Evolutionary conservation across 2,888 invertebrate genomes (phyloP).

Genomic region (Agrotis clavis): DNA sequence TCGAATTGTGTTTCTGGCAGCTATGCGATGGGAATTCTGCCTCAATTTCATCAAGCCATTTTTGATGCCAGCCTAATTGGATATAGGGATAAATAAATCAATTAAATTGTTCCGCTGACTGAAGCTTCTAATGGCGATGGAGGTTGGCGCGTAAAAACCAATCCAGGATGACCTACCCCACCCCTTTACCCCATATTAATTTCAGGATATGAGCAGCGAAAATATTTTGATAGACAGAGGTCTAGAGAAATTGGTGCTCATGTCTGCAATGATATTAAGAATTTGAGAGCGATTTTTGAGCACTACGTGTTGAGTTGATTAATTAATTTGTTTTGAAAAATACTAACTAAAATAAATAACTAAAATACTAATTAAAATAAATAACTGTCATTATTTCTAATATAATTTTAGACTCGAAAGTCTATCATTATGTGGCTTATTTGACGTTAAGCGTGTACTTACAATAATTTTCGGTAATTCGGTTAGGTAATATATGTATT

Average conservation of each 20-base stretch:
- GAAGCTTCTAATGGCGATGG: constrained; percentile 80
- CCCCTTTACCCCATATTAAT: constrained; percentile 39
- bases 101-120: constrained; percentile 85
- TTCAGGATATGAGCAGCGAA: constrained; percentile 31
- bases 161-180: constrained; percentile 62
- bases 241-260: constrained; percentile 27
- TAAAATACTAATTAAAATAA: too few relatives aligned
- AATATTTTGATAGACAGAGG: constrained; percentile 41
- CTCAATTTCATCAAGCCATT: constrained; percentile 68
- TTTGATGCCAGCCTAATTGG: constrained; percentile 79
- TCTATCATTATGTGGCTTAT: constrained; percentile 18
- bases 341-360: too few relatives aligned
- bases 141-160: constrained; percentile 71
- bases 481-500: constrained; percentile 2
- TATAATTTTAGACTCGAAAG: constrained; percentile 1
- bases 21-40: constrained; percentile 45
- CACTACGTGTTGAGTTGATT: background rate
- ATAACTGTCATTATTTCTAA: constrained; percentile 6
- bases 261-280: constrained; percentile 37
- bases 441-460: background rate
- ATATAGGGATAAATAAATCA: constrained; percentile 84
- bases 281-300: constrained; percentile 2
- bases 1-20: constrained; percentile 34
- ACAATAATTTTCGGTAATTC: background rate
- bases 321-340: background rate